phyloP scores from a whole-genome alignment of 2,797 vertebrate genomes.

The Petrocephalus schoutedeni region DNA sequence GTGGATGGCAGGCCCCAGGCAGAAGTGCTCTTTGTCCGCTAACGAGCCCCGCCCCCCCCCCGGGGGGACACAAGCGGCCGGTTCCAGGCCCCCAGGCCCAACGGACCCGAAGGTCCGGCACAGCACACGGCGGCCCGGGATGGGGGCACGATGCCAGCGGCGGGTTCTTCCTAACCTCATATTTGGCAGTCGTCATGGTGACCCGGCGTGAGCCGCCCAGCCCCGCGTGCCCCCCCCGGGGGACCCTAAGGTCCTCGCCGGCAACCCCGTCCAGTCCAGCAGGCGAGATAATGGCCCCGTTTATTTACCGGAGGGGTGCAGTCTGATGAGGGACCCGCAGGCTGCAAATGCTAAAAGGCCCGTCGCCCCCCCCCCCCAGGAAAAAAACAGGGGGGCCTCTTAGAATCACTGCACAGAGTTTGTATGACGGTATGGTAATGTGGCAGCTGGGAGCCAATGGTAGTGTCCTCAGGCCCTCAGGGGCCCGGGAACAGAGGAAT shows the following conservation, averaged over 20 bases:
- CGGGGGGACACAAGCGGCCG: background rate
- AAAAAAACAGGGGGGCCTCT: slow-evolving; percentile 60
- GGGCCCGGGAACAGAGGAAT: slow-evolving; percentile 73
- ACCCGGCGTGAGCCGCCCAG: background rate
- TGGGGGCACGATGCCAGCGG: background rate
- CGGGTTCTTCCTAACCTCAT: background rate
- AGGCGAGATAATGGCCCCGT: slow-evolving; percentile 60
- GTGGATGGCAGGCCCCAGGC: background rate
- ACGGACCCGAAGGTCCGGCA: background rate
- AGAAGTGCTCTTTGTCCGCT: background rate
- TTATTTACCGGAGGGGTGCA: slow-evolving; percentile 70
- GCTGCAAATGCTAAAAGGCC: slow-evolving; percentile 65
- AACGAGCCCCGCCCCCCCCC: background rate
- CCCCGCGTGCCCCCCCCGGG: background rate
- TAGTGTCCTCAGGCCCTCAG: slow-evolving; percentile 68
- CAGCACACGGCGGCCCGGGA: background rate
- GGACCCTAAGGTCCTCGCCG: background rate
- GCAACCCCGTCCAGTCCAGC: slow-evolving; percentile 38
- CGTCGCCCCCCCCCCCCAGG: background rate
- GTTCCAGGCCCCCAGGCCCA: background rate
- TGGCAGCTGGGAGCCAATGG: slow-evolving; percentile 54
- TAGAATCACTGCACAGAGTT: slow-evolving; percentile 68
- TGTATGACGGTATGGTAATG: slow-evolving; percentile 80
- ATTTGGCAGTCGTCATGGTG: too few species aligned
- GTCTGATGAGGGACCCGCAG: slow-evolving; percentile 61